phyloP scores from a whole-genome alignment of 2,888 invertebrate genomes.

The Pseudoips prasinana region DNA sequence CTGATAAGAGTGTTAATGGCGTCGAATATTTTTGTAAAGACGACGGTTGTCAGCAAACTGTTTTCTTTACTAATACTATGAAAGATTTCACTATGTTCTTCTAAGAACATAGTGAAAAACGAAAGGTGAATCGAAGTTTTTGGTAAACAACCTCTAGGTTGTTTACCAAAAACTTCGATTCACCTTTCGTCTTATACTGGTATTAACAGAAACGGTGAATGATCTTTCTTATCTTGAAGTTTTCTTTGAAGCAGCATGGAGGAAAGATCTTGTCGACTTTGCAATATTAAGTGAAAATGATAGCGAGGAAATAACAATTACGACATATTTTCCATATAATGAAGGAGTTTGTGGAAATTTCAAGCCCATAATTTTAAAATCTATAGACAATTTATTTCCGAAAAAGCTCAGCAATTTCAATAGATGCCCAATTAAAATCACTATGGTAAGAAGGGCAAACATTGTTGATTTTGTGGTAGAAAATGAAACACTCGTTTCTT shows the following conservation, averaged over 20 bases:
- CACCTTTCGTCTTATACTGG: too few relatives aligned
- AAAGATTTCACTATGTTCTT: constrained; percentile 41
- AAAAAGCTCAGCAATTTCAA: constrained; percentile 46
- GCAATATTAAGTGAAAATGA: too few relatives aligned
- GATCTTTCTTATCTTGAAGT: too few relatives aligned
- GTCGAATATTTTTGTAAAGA: constrained; percentile 19
- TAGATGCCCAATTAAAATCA: constrained; percentile 39
- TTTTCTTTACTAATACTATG: constrained; percentile 40
- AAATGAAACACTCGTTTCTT: constrained; percentile 31
- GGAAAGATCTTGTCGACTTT: too few relatives aligned
- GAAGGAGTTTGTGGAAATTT: constrained; percentile 42
- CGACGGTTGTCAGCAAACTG: constrained; percentile 40
- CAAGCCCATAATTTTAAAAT: constrained; percentile 35
- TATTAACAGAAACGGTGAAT: too few relatives aligned
- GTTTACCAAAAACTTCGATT: constrained; percentile 33
- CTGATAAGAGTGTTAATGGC: constrained; percentile 14
- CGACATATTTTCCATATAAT: constrained; percentile 51
- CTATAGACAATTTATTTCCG: constrained; percentile 36
- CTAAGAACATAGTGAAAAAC: too few relatives aligned
- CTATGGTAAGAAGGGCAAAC: constrained; percentile 36
- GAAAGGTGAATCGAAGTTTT: too few relatives aligned
- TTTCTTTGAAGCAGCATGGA: too few relatives aligned
- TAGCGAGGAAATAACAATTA: too few relatives aligned
- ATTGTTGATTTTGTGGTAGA: constrained; percentile 27
- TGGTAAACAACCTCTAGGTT: constrained; percentile 29